These are phyloP conservation scores for Sitobion miscanthi DNA, from an alignment of 1,140 invertebrate genomes.

Conservation along the genomic window DNA sequence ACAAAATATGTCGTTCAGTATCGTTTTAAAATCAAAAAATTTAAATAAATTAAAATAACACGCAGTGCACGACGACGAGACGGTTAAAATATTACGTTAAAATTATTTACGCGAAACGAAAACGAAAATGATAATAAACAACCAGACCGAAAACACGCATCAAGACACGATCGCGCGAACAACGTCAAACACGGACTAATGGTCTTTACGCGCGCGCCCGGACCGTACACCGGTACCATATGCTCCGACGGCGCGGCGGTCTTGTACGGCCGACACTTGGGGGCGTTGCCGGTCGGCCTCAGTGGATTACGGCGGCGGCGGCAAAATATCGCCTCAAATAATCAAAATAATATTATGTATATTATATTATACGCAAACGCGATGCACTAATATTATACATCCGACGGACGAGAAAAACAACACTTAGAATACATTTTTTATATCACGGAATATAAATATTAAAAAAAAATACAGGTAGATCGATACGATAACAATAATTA, in stretches of 20 bases:
- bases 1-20: neutral
- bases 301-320: neutral
- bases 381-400: neutral
- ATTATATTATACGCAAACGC: neutral
- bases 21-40: neutral
- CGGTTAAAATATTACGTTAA: neutral
- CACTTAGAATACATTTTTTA: neutral
- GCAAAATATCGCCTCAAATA: constrained; percentile 19
- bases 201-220: neutral
- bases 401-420: neutral
- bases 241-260: constrained; percentile 53
- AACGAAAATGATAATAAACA: neutral
- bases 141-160: neutral
- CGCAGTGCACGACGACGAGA: neutral
- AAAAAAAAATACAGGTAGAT: neutral
- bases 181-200: constrained; percentile 45
- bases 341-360: neutral
- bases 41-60: neutral
- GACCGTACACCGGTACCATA: constrained; percentile 42
- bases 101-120: constrained; percentile 3
- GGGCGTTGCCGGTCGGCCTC: constrained; percentile 53
- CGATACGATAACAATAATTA: neutral
- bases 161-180: neutral
- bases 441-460: neutral
- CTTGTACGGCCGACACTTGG: constrained; percentile 44